Base-by-base conservation (phyloP, 2,113 vertebrate species). In the Osmerus eperlanus region DNA sequence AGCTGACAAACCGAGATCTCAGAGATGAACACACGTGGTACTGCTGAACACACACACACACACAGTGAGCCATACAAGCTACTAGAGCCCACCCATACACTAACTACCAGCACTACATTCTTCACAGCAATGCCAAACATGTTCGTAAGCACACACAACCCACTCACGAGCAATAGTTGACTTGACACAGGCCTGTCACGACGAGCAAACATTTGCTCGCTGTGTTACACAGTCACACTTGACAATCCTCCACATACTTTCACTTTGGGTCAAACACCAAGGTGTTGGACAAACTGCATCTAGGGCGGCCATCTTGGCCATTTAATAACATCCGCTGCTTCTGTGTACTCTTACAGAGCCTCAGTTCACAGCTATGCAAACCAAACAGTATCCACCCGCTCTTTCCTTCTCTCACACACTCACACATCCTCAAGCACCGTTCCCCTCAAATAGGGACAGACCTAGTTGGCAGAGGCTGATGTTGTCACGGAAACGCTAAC, bases 341-440 rank as follows among this genome's bases (percentile, higher is more conserved):
- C 41, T 47, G 2, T 47, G 41, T 36, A 14, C 62, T 64, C 55
- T 53, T 25, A 41, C 51, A 68, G 77, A 6, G 58, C 32, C 55
- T 79, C 64, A 54, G 47, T 64, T 73, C 77, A 68, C 77, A 84
- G 77, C 77, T 81, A 75, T 71, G 71, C 68, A 84, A 79, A 80
- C 67, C 51, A 60, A 53, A 74, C 61, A 29, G 29, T n/a, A 47
- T 68, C 72, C 18, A 32, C 23, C 18, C 73, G 52, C 51, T 36
- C 60, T 58, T 59, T n/a, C 55, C 66, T 23, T 68, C 67, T 65
- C 74, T 79, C 77, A 74, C 59, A 67, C 58, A 71, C 74, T 79
- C 63, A 68, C 62, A 58, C 78, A 74, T 47, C 59, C 74, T 79
- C 67, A 76, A 76, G 68, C 64, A 72, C 73, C 71, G 62, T 76